Percentiles rank a stretch among this genome's conserved stretches.
These are phyloP conservation scores for Apodemia arnacis DNA, from an alignment of 2,888 invertebrate genomes.

Conservation along the genomic window DNA sequence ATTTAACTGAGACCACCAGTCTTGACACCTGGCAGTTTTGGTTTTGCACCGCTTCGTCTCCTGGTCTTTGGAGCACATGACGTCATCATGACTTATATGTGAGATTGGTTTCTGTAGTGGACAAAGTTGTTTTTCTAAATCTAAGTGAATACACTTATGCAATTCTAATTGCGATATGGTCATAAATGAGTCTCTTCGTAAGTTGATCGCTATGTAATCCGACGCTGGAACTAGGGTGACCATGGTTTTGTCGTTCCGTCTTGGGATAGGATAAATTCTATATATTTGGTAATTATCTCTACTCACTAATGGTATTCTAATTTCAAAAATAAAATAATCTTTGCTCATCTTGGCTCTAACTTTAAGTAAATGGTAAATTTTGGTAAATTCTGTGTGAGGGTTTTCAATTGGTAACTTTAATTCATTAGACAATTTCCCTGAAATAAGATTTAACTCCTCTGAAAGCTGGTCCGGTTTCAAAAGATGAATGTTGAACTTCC, in stretches of 20 bases:
- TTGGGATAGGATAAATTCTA: slow-evolving; percentile 31
- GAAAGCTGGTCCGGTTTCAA: slow-evolving; percentile 22
- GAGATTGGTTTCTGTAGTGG: background rate
- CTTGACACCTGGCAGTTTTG: background rate
- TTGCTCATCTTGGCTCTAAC: background rate
- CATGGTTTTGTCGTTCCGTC: slow-evolving; percentile 10
- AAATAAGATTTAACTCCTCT: slow-evolving; percentile 13
- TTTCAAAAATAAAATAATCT: slow-evolving; percentile 14
- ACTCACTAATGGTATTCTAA: slow-evolving; percentile 33
- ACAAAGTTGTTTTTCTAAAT: background rate
- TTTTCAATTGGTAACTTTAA: slow-evolving; percentile 22
- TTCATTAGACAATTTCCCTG: slow-evolving; percentile 13
- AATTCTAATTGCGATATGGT: background rate
- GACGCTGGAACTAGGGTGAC: slow-evolving; percentile 38
- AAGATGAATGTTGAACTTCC: slow-evolving; percentile 18
- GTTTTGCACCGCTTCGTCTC: background rate
- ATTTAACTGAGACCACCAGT: background rate
- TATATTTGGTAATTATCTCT: slow-evolving; percentile 32
- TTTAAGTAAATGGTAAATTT: slow-evolving; percentile 14
- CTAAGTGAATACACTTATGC: background rate
- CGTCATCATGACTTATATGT: background rate
- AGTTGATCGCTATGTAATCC: slow-evolving; percentile 38
- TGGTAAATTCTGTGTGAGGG: background rate
- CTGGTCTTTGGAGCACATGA: background rate
- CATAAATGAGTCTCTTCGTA: slow-evolving; percentile 27